These are phyloP conservation scores for Melopsittacus undulatus DNA, from an alignment of 2,797 vertebrate genomes.

Conservation along the genomic window DNA sequence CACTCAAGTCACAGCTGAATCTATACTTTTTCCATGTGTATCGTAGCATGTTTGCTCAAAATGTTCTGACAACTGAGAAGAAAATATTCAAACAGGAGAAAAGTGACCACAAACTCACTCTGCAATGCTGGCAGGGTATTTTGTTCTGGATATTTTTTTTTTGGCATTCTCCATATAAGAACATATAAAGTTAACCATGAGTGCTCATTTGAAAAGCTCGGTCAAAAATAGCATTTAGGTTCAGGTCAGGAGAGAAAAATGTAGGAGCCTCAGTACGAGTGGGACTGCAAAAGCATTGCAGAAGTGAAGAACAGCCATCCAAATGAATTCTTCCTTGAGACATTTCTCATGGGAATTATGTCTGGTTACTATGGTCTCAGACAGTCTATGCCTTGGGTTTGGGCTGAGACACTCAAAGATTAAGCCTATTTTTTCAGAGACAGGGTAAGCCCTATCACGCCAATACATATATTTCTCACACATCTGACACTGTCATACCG, in stretches of 20 bases:
- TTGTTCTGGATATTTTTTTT: not conserved
- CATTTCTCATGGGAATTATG: not conserved
- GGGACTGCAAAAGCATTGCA: not conserved
- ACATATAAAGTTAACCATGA: not conserved
- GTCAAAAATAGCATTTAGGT: not conserved
- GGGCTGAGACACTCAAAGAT: not conserved
- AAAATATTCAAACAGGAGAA: not conserved
- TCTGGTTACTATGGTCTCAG: not conserved
- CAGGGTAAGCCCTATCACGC: not conserved
- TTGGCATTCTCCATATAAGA: not conserved
- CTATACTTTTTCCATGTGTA: not conserved
- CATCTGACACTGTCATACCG: not conserved
- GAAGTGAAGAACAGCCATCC: not conserved
- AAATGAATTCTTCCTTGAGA: not conserved
- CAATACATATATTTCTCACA: not conserved
- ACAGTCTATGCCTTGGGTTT: not conserved
- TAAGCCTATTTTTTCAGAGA: not conserved
- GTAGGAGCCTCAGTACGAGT: not conserved
- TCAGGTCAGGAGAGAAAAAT: not conserved
- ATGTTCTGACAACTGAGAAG: not conserved
- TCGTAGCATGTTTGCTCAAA: not conserved
- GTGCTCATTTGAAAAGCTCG: not conserved
- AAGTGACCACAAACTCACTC: not conserved
- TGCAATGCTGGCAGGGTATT: not conserved
- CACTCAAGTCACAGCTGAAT: not conserved